Evolutionary conservation across 1,140 invertebrate genomes (phyloP).

Genomic region (Philopotamus ludificatus): DNA sequence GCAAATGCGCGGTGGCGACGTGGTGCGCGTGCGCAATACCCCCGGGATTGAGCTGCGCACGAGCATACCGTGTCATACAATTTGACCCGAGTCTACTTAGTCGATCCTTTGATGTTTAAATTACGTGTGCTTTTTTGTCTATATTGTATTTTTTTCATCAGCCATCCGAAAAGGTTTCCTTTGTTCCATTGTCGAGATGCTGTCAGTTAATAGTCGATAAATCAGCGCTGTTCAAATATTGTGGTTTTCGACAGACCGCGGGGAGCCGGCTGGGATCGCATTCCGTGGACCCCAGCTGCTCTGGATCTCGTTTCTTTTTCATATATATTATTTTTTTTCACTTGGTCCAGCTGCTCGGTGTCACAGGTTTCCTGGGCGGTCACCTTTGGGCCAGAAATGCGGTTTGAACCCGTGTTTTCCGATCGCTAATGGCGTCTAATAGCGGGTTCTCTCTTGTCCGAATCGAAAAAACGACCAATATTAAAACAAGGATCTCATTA

Average conservation of each 20-base stretch:
- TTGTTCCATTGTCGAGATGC: neutral
- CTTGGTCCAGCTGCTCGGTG: conserved; percentile 4
- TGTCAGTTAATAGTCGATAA: conserved; percentile 6
- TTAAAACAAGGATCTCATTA: too few relatives aligned
- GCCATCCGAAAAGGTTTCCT: neutral
- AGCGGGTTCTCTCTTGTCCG: too few relatives aligned
- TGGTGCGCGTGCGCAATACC: too few relatives aligned
- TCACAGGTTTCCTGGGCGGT: conserved; percentile 1
- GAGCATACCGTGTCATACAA: too few relatives aligned
- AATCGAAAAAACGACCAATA: too few relatives aligned
- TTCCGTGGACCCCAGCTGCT: conserved; percentile 16
- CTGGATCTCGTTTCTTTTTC: neutral
- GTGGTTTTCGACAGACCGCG: neutral
- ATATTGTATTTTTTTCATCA: too few relatives aligned
- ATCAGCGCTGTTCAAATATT: conserved; percentile 26
- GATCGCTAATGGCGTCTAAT: neutral
- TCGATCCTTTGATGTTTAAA: neutral
- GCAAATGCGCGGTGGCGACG: too few relatives aligned
- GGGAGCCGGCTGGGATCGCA: conserved; percentile 5
- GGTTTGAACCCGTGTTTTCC: neutral
- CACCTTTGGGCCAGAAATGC: neutral
- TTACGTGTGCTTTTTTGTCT: neutral
- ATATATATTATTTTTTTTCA: neutral
- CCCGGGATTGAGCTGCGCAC: too few relatives aligned
- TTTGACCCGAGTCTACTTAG: too few relatives aligned